Base-by-base conservation (phyloP, 2,888 invertebrate genomes). In the Andrena bucephala region DNA sequence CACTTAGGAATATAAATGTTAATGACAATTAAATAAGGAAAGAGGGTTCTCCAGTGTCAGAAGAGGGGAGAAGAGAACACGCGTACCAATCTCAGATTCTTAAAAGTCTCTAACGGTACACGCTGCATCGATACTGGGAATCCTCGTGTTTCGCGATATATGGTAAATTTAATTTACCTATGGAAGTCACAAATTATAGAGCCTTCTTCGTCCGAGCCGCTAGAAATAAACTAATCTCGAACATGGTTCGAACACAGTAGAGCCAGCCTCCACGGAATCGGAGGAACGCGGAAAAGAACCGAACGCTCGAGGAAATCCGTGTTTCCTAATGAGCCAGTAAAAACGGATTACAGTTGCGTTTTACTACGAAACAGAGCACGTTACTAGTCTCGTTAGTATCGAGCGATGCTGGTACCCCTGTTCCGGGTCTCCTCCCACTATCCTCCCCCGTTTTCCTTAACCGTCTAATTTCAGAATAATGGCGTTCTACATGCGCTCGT, bases 401-500 rank as follows among this genome's bases (percentile, higher is more conserved):
- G 36, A 24, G 57, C 29, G 16, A 73, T 36, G 65, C 42, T 66
- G 54, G 36, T n/a, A 63, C 54, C 5, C 36, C 36, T 65, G 20
- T 70, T 57, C 36, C 27, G 2, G 27, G n/a, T 67, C 54, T 63
- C 33, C 29, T 33, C 52, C 59, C 59, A 59, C n/a, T 33, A 24
- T 52, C 36, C 50, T 59, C 54, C 68, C 66, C 24, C 66, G 36
- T 33, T 59, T 52, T 70, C 73, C 57, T 31, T 42, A 33, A 57
- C 59, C 54, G 59, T 71, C 83, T 75, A 80, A 82, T 85, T 86
- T 78, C 72, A 29, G 79, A 76, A 84, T 87, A 87, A 89, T 83
- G 83, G 86, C 74, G 81, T 71, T 90, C 86, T 83, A 85, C 69
- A 80, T 24, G 63, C 65, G 70, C 81, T 87, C 76, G 76, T 85